Base-by-base conservation (phyloP, 2,113 vertebrate genomes). In the Paramormyrops kingsleyae region DNA sequence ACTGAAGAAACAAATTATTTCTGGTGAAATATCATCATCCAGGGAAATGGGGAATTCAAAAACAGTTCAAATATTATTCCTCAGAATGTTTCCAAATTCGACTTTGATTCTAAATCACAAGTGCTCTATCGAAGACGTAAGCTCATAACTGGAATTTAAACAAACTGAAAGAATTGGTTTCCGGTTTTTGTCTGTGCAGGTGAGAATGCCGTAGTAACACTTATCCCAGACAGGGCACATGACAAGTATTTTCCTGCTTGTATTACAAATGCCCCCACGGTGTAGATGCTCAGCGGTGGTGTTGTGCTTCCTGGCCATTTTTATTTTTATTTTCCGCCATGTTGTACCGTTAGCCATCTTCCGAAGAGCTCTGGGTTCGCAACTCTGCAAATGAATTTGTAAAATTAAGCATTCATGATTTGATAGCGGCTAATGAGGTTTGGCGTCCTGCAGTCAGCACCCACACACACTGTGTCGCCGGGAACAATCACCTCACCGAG, bases 371-470 rank as follows among this genome's bases (percentile, higher is more conserved):
- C 39, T 42, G 31, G 83, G 50, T 52, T 46, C 62, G 59, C 88
- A 35, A 85, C 83, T 70, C 88, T 52, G 85, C 89, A 92, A 83
- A 70, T 90, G 91, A 91, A 88, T 53, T 91, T 24, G 35, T 47
- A 17, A 62, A 62, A 44, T 62, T 15, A 88, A 42, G 74, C 59
- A 56, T 77, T 87, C 87, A 31, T 90, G 88, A 88, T 87, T 62
- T 87, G 66, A 46, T 35, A 66, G 77, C 91, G 89, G 89, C 89
- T 87, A 91, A 90, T 50, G 44, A 66, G 62, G 62, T 50, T 27
- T 19, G 83, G 86, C 12, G 21, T 70, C 85, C 62, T 35, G 42
- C 53, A 88, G 88, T 56, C 19, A 39, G 70, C 70, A 3, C 70
- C 70, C 70, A 77, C 70, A 31, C 70, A 77, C 35, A 39, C 66